Evolutionary conservation across 2,888 invertebrate species (phyloP).

Genomic region (Cephus runcator): DNA sequence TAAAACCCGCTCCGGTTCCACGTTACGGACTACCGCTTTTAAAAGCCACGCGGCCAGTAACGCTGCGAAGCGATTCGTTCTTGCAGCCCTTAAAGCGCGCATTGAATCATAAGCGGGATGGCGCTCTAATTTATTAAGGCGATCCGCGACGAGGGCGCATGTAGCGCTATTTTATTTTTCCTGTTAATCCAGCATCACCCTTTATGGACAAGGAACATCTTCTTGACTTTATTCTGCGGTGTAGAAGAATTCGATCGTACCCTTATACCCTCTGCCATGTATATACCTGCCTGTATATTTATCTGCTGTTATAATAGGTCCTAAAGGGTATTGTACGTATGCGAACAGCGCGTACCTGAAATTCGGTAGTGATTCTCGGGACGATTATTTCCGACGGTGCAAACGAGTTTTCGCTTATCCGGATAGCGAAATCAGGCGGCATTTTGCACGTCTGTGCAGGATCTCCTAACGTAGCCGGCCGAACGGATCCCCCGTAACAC

Average conservation of each 20-base stretch:
- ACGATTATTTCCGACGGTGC: constrained; percentile 13
- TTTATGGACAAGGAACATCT: background rate
- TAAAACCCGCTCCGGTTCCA: constrained; percentile 17
- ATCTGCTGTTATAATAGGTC: background rate
- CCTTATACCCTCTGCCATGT: background rate
- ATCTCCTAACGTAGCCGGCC: background rate
- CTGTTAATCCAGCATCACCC: background rate
- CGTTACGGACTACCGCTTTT: constrained; percentile 24
- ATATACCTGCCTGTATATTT: background rate
- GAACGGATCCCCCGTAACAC: background rate
- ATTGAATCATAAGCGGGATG: constrained; percentile 38
- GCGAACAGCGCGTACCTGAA: background rate
- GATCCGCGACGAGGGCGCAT: constrained; percentile 2
- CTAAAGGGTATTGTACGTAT: background rate
- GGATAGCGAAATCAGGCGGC: background rate
- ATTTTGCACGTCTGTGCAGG: background rate
- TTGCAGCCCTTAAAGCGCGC: constrained; percentile 28
- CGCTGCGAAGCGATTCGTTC: constrained; percentile 31
- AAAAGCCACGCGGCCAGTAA: constrained; percentile 18
- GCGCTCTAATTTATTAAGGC: constrained; percentile 48
- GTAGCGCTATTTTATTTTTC: background rate
- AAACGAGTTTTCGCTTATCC: constrained; percentile 1
- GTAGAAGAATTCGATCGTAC: background rate
- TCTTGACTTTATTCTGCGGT: background rate
- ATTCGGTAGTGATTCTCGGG: constrained; percentile 7